These are phyloP conservation scores for Andrena camellia DNA, from an alignment of 2,888 invertebrate genomes.

Conservation along the genomic window DNA sequence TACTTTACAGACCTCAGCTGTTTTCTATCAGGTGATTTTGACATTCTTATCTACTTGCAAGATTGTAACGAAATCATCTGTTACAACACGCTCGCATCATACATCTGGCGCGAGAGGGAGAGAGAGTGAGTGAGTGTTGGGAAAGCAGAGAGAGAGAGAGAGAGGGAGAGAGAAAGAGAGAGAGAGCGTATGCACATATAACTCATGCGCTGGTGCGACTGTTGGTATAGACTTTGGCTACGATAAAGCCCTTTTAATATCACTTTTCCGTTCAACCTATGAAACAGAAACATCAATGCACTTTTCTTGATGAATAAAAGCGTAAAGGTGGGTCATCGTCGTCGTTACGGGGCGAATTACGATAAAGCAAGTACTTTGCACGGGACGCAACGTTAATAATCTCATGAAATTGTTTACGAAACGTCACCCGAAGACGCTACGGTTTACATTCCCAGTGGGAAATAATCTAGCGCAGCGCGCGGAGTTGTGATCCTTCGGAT, in stretches of 20 bases:
- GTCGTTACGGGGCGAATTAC: background rate
- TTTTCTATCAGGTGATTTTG: conserved; percentile 67
- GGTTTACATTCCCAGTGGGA: conserved; percentile 25
- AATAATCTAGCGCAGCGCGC: conserved; percentile 27
- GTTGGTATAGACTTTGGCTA: conserved; percentile 40
- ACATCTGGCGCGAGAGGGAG: conserved; percentile 23
- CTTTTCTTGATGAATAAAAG: conserved; percentile 65
- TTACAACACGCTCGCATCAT: conserved; percentile 57
- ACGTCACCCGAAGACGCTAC: conserved; percentile 42
- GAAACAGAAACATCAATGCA: conserved; percentile 65
- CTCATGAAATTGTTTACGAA: conserved; percentile 61
- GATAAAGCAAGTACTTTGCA: background rate
- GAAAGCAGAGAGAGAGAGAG: background rate
- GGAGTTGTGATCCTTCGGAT: background rate
- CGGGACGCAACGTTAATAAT: conserved; percentile 11
- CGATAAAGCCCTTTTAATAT: conserved; percentile 50
- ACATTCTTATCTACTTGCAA: conserved; percentile 62
- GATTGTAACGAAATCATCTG: conserved; percentile 67
- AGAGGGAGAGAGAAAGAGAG: background rate
- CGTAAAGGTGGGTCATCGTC: conserved; percentile 65
- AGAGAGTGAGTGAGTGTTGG: background rate
- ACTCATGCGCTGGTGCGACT: conserved; percentile 53
- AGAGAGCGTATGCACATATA: conserved; percentile 22
- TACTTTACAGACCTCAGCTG: conserved; percentile 56
- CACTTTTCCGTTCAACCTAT: conserved; percentile 42